Conservation (phyloP, 2,888 invertebrate genomes). For the Ptycholaimellus sp. region DNA sequence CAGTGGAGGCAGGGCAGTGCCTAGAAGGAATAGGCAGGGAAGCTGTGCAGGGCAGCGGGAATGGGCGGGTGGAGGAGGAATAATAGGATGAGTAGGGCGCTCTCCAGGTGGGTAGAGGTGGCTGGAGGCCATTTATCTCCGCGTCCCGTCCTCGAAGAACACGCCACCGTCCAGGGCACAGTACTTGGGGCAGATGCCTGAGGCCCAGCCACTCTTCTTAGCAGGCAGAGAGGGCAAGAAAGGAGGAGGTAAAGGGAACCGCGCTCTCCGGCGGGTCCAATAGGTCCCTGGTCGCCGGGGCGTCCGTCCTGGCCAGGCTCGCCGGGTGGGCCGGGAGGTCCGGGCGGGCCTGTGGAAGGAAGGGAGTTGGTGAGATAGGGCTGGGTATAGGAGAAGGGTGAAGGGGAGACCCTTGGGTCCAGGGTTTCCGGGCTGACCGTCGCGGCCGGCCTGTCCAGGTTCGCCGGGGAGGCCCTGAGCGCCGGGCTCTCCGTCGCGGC, state of each 20-base stretch:
- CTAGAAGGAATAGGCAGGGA: too few species aligned
- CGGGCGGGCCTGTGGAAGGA: conserved; percentile 11
- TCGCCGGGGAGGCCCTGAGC: conserved; percentile 13
- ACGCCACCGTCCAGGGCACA: too few species aligned
- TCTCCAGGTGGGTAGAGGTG: too few species aligned
- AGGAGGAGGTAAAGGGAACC: too few species aligned
- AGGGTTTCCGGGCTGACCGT: conserved; percentile 15
- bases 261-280: conserved; percentile 16
- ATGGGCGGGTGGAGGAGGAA: too few species aligned
- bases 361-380: too few species aligned
- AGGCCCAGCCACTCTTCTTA: too few species aligned
- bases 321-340: conserved; percentile 3
- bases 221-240: too few species aligned
- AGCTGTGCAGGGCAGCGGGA: too few species aligned
- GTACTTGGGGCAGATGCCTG: conserved; percentile 6
- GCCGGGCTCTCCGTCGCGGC: conserved; percentile 20
- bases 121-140: conserved; percentile 12
- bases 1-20: too few species aligned
- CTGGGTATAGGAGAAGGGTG: background rate
- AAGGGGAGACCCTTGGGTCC: conserved; percentile 10
- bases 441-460: conserved; percentile 15
- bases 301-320: conserved; percentile 12
- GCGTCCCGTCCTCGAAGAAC: conserved; percentile 4
- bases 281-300: too few species aligned
- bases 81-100: too few species aligned